Evolutionary conservation across 2,113 vertebrate species (phyloP).

Genomic region (Hippopotamus amphibius): DNA sequence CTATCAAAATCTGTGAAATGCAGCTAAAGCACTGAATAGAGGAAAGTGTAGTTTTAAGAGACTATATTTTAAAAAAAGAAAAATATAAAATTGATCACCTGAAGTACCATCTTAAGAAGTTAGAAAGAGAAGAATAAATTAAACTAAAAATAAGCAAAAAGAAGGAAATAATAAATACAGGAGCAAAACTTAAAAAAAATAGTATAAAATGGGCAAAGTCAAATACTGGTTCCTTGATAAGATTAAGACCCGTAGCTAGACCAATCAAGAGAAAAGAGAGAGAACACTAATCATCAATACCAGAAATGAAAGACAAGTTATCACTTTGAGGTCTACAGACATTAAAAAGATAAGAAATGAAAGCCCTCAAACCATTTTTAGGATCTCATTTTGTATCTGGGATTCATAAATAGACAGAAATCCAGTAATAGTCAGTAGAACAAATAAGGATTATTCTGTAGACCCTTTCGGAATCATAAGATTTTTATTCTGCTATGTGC

Average conservation of each 20-base stretch:
- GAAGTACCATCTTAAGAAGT: neutral
- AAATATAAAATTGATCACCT: neutral
- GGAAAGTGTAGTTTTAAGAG: neutral
- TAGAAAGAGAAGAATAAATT: neutral
- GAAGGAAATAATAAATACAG: neutral
- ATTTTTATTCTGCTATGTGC: neutral
- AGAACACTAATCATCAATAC: neutral
- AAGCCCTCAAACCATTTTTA: neutral
- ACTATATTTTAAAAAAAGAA: neutral
- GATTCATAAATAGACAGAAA: neutral
- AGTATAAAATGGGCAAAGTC: neutral
- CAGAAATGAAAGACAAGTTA: neutral
- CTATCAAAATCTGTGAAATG: neutral
- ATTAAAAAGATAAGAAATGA: conserved; percentile 33
- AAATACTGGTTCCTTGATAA: neutral
- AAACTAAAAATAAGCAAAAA: neutral
- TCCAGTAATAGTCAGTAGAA: neutral
- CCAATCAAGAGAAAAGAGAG: neutral
- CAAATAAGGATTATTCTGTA: neutral
- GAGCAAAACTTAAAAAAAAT: neutral
- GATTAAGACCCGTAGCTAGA: neutral
- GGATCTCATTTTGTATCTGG: neutral
- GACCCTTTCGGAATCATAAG: conserved; percentile 18
- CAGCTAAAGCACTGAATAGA: neutral
- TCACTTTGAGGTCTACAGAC: neutral